Evolutionary conservation across 2,797 vertebrate species (phyloP).

Genomic region (Peromyscus eremicus): DNA sequence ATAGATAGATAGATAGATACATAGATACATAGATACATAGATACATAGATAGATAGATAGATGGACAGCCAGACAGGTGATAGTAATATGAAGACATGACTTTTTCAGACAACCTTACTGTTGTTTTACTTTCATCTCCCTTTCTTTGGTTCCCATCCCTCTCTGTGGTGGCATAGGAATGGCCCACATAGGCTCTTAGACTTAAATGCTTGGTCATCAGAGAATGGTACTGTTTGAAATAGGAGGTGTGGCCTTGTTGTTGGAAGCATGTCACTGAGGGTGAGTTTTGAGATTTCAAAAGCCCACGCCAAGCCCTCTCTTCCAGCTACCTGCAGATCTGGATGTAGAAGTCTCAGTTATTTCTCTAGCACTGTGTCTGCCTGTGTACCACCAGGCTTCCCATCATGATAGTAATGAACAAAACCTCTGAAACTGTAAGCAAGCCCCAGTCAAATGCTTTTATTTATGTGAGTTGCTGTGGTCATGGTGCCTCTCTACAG

Average conservation of each 20-base stretch:
- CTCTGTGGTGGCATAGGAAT: neutral
- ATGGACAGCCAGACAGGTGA: neutral
- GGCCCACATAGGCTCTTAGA: neutral
- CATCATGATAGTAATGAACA: neutral
- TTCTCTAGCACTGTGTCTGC: neutral
- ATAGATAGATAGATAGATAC: neutral
- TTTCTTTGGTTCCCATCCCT: neutral
- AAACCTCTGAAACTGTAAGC: neutral
- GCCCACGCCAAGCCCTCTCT: neutral
- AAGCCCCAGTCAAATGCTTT: neutral
- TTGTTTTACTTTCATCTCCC: neutral
- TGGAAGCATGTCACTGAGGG: neutral
- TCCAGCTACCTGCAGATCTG: neutral
- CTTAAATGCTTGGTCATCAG: neutral
- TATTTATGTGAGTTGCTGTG: neutral
- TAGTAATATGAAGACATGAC: neutral
- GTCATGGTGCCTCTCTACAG: neutral
- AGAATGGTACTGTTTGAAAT: neutral
- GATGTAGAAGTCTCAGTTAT: neutral
- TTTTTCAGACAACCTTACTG: neutral
- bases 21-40: neutral
- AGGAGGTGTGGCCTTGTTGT: neutral
- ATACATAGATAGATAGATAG: too few relatives aligned
- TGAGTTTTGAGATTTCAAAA: neutral
- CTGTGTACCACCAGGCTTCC: too few relatives aligned